Evolutionary conservation across 1,140 invertebrate species (phyloP), one percentile per base, ranked within the genome.

Genomic region (Zaprionus camerounensis): DNA sequence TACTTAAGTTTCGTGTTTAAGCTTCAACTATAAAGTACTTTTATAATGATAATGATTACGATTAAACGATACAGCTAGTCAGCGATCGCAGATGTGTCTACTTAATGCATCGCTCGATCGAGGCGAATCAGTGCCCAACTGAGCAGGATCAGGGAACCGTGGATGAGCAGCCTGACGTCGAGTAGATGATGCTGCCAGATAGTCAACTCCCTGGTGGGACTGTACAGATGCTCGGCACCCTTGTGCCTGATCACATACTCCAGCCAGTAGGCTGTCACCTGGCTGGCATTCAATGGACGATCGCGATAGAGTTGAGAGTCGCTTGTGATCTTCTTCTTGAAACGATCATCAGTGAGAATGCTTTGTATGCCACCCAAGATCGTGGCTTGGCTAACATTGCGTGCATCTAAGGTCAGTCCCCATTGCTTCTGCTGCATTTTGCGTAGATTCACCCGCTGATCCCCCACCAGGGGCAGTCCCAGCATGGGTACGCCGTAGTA

Each of bases 401-500:
- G 61, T 36, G 84, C 78, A 2, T 91, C 55, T 4, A 94, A 24
- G 0, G 17, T 82, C 53, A 93, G 78, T 28, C 93, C 94, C 64
- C 93, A 94, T 0, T 93, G 94, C 4, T 86, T 91, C 3, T 91
- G 56, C 22, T 93, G 76, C 17, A 93, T 91, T 63, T 92, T 93
- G 2, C 87, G 80, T n/a, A 94, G 82, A 80, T 95, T 95, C 5
- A 93, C 93, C 5, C 81, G 92, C 80, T 96, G 96, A 84, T 96
- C 95, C 3, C 93, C 94, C 46, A 95, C 93, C 38, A 96, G 86
- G 12, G 96, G 96, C 61, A 97, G 92, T 0, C 94, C 95, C 36
- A 97, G 91, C 41, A 97, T 93, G 5, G 96, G 96, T 6, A 96
- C 94, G 76, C 94, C 95, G 79, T 95, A 94, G 90, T 95, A 95